These are phyloP conservation scores for Troides helena DNA, from an alignment of 2,888 invertebrate species.

Conservation along the genomic window DNA sequence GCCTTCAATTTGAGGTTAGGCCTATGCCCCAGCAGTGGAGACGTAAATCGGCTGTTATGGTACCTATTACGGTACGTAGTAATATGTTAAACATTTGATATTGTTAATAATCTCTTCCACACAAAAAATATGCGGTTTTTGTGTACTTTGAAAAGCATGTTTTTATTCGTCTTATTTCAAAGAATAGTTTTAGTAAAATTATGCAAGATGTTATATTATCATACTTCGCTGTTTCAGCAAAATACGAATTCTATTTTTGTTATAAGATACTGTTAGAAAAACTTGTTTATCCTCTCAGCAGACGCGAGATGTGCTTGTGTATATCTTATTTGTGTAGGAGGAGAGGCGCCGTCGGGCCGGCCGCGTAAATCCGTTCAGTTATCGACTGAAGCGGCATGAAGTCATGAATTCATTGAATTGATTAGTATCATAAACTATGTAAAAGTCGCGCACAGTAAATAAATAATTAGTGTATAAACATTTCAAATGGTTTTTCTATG, in stretches of 20 bases:
- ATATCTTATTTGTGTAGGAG: conserved; percentile 13
- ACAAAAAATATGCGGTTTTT: too few species aligned
- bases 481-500: too few species aligned
- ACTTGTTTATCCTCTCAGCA: background rate
- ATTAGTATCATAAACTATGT: background rate
- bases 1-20: too few species aligned
- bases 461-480: too few species aligned
- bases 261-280: background rate
- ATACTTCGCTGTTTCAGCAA: background rate
- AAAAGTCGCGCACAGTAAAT: too few species aligned
- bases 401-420: conserved; percentile 8
- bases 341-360: conserved; percentile 25
- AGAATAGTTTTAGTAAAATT: background rate
- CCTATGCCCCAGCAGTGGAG: too few species aligned
- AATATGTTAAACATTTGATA: too few species aligned
- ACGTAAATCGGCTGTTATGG: too few species aligned
- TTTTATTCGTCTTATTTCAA: background rate
- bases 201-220: background rate
- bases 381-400: background rate
- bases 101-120: too few species aligned
- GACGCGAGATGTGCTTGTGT: conserved; percentile 11
- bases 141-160: too few species aligned
- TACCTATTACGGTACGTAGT: too few species aligned
- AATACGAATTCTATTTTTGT: background rate
- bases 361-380: conserved; percentile 2